Conservation (phyloP, 2,113 vertebrate species). For the Pelusios castaneus region DNA sequence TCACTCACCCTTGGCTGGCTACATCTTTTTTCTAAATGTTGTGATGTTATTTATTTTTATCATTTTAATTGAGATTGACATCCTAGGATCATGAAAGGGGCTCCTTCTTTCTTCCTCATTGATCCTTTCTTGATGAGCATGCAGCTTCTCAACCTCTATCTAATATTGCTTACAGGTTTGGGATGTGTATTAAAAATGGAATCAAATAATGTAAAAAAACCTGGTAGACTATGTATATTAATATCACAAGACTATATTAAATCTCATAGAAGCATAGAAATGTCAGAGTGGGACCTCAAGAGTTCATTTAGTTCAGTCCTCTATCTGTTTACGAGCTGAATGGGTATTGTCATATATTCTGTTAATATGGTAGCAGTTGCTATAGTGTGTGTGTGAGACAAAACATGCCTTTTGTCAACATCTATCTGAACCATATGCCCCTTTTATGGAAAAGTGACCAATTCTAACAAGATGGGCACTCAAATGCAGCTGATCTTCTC, state of each 20-base stretch:
- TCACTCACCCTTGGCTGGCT: neutral
- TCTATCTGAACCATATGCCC: neutral
- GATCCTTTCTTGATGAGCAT: neutral
- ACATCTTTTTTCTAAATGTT: neutral
- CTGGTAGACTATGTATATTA: neutral
- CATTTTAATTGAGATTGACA: neutral
- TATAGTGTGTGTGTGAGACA: neutral
- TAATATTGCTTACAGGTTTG: neutral
- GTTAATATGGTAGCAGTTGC: neutral
- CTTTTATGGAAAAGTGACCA: rapidly evolving
- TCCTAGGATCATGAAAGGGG: neutral
- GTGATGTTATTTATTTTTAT: neutral
- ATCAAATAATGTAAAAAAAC: neutral
- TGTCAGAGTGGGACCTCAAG: neutral
- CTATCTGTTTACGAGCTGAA: neutral
- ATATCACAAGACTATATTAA: neutral
- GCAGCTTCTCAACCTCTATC: neutral
- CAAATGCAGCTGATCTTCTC: neutral
- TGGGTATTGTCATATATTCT: rapidly evolving
- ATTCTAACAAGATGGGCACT: neutral
- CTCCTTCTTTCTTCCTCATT: neutral
- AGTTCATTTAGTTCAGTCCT: neutral
- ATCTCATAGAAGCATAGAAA: neutral
- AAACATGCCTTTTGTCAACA: neutral
- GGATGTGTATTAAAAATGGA: neutral